Percentiles rank a stretch among this genome's conserved stretches.
phyloP scores from a whole-genome alignment of 2,797 vertebrate genomes.

The Falco cherrug region DNA sequence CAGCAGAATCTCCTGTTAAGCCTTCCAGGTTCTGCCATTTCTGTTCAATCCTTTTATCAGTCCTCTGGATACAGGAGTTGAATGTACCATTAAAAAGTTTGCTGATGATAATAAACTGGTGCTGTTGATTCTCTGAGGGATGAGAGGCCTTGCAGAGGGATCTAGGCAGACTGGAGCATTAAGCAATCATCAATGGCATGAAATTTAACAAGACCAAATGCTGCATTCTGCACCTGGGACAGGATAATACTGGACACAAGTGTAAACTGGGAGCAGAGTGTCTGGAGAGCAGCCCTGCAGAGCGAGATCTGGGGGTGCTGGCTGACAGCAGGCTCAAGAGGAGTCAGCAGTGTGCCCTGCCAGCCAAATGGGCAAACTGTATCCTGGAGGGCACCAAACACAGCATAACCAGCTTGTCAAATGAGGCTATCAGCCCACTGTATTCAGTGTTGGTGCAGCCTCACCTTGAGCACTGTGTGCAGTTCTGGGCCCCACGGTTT shows the following conservation, averaged over 20 bases:
- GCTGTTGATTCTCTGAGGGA: background rate
- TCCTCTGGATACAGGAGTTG: background rate
- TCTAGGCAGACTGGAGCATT: background rate
- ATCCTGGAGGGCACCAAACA: background rate
- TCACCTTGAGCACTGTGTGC: background rate
- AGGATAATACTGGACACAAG: background rate
- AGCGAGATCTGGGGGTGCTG: background rate
- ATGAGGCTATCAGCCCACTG: accelerated
- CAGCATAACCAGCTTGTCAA: background rate
- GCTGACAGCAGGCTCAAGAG: accelerated
- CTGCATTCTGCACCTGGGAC: background rate
- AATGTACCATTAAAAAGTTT: background rate
- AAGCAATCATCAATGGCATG: background rate
- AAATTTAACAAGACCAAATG: background rate
- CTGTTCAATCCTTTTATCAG: background rate
- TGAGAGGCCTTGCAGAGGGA: background rate
- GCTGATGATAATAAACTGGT: background rate
- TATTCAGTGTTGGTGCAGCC: background rate
- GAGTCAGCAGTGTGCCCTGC: background rate
- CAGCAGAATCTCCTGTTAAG: background rate
- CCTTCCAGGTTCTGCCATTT: background rate
- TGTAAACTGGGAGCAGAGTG: background rate
- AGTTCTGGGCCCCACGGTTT: background rate
- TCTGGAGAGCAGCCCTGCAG: background rate
- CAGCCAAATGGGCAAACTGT: background rate